These are phyloP conservation scores for Hyperoodon ampullatus DNA, from an alignment of 2,113 vertebrate genomes.

Conservation along the genomic window DNA sequence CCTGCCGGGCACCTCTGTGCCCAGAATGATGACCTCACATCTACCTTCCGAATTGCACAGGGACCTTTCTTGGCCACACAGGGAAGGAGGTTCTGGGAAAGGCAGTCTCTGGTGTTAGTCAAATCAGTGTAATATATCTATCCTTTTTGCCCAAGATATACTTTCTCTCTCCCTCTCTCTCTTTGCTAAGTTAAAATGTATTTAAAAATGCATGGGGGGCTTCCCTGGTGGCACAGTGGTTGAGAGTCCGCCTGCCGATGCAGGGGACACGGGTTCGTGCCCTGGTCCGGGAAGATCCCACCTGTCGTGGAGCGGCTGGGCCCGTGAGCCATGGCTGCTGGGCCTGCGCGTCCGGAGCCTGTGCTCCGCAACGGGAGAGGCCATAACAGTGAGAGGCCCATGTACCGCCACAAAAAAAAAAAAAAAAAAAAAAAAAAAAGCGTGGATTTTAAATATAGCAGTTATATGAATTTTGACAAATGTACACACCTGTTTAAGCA, in stretches of 20 bases:
- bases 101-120: neutral
- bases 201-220: neutral
- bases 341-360: too few species aligned
- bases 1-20: neutral
- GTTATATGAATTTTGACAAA: neutral
- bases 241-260: too few species aligned
- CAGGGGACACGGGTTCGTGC: too few species aligned
- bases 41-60: neutral
- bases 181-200: neutral
- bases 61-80: neutral
- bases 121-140: neutral
- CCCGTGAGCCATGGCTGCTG: too few species aligned
- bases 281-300: too few species aligned
- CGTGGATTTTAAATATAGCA: neutral
- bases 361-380: too few species aligned
- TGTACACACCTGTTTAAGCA: neutral
- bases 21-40: neutral
- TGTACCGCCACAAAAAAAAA: too few species aligned
- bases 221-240: too few species aligned
- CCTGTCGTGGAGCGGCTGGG: too few species aligned
- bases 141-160: neutral
- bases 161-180: neutral
- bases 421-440: too few species aligned
- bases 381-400: too few species aligned
- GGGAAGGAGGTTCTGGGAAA: neutral